Percentiles rank a stretch among this genome's conserved stretches.
Conservation (phyloP, 2,113 vertebrate genomes). For the Calyptomena viridis region DNA sequence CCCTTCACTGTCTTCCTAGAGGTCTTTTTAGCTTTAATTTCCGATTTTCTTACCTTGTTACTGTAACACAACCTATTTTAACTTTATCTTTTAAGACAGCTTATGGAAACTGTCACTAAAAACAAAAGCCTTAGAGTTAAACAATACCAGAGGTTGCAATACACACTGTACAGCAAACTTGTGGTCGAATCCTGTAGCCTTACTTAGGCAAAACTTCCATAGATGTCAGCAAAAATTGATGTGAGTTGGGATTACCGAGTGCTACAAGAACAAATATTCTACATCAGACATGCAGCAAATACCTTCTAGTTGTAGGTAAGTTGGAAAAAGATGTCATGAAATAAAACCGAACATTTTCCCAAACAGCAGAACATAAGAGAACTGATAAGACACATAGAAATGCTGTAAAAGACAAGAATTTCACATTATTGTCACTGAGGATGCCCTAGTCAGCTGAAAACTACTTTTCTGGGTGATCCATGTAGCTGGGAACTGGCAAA, state of each 20-base stretch:
- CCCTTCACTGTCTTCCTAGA: neutral
- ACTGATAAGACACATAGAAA: neutral
- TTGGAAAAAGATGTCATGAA: neutral
- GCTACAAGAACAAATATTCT: neutral
- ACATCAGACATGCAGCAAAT: neutral
- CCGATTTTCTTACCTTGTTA: neutral
- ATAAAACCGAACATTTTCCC: neutral
- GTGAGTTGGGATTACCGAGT: neutral
- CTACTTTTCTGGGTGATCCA: neutral
- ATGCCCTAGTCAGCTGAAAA: neutral
- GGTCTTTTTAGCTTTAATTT: neutral
- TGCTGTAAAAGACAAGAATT: neutral
- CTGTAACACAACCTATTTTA: neutral
- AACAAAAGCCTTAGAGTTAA: neutral
- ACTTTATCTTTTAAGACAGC: neutral
- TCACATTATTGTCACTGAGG: neutral
- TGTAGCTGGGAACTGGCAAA: neutral
- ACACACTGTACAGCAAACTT: neutral
- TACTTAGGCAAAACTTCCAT: neutral
- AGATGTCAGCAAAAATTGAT: neutral
- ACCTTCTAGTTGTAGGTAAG: neutral
- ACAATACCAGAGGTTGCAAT: neutral
- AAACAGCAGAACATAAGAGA: neutral
- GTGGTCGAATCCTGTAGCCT: neutral
- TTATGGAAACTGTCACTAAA: neutral